Evolutionary conservation across 2,113 vertebrate species (phyloP), one percentile per base, ranked within the genome.

Genomic region (Sturnira hondurensis): DNA sequence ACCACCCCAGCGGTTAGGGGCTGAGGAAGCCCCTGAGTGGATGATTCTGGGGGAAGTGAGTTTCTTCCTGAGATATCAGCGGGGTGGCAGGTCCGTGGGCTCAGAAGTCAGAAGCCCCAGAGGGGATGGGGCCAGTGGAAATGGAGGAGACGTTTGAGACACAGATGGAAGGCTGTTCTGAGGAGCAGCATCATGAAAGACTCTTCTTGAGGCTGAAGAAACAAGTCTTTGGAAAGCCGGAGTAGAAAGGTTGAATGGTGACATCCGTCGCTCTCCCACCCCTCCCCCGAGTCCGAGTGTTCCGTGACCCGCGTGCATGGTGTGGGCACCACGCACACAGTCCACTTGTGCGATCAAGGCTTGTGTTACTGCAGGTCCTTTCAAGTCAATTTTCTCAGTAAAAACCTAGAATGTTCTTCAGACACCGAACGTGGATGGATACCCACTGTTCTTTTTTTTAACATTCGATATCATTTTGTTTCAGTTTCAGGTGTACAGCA

Each of bases 51-150:
- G 45, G 71, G 11, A 41, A 67, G 82, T 41, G 56, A 47, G 61
- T 93, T 36, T 16, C 26, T 94, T 11, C 3, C 9, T n/a, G 93
- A n/a, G 76, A 96, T 95, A 96, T 97, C 97, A 98, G 97, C 97
- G 94, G 93, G 54, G 5, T 91, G 45, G 36, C 6, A 95, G 93
- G 96, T 97, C 71, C 95, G 38, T 93, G 67, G 22, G 1, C 56
- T 95, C 20, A 80, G 33, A 31, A 96, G 96, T 96, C 88, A 94
- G 93, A 70, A 65, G 81, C 26, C n/a, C 73, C 65, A 88, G 89
- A 92, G 76, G 17, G 71, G 67, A 96, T 91, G 58, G 16, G 96
- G 96, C 95, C 90, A 93, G 81, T 91, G 36, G 31, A 89, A 41
- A 90, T 82, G 56, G 67, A 45, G 13, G 33, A 12, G 1, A 31